Evolutionary conservation across 2,797 vertebrate genomes (phyloP).

Genomic region (Crenuchus spilurus): DNA sequence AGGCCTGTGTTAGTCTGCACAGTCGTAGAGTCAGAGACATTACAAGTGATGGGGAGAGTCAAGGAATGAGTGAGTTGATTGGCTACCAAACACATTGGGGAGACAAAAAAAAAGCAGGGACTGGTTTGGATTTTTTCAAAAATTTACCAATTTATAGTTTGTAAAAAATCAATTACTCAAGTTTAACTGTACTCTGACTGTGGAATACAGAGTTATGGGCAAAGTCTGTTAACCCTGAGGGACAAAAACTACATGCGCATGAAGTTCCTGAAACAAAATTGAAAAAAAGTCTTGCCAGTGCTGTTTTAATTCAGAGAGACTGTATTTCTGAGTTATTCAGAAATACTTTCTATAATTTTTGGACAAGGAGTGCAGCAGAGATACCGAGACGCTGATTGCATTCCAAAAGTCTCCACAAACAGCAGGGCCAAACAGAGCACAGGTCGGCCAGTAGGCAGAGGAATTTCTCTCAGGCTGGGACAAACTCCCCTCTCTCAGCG

Average conservation of each 20-base stretch:
- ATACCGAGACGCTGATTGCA: neutral
- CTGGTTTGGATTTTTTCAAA: too few species aligned
- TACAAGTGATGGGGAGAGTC: too few species aligned
- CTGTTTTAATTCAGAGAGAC: constrained; percentile 17
- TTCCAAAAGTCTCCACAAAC: neutral
- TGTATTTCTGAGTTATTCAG: constrained; percentile 9
- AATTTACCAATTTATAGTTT: too few species aligned
- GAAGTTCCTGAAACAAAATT: neutral
- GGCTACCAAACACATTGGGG: too few species aligned
- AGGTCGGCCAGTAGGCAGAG: constrained; percentile 19
- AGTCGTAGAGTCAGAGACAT: too few species aligned
- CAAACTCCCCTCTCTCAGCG: constrained; percentile 31
- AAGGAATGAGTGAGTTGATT: too few species aligned
- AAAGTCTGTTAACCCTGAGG: neutral
- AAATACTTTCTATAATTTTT: neutral
- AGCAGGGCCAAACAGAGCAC: constrained; percentile 23
- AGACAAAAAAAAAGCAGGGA: too few species aligned
- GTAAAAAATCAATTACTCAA: too few species aligned
- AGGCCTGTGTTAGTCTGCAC: too few species aligned
- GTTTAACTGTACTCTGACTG: too few species aligned
- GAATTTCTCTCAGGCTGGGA: constrained; percentile 22
- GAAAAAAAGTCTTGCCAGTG: neutral
- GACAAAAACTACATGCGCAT: neutral
- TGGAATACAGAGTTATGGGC: too few species aligned
- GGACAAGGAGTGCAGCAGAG: neutral